A percentile compares a stretch with the other conserved stretches of the same genome.
Conservation (phyloP, 2,888 invertebrate genomes). For the Sipha maydis region DNA sequence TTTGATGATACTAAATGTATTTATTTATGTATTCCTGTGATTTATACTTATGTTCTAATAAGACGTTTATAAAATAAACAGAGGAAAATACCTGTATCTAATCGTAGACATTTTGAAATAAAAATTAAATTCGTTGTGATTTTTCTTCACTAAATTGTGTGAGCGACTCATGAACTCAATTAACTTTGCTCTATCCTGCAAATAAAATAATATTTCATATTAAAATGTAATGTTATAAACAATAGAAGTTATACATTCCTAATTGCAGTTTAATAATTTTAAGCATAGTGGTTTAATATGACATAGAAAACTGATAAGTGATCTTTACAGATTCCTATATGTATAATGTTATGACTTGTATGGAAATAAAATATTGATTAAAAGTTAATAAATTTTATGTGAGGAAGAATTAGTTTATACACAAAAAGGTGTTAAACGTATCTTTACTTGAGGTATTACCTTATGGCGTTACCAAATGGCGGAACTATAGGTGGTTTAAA, state of each 20-base stretch:
- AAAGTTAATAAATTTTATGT: too few species aligned
- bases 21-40: too few species aligned
- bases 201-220: neutral
- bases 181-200: neutral
- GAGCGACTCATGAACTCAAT: neutral
- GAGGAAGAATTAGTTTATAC: too few species aligned
- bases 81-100: constrained; percentile 18
- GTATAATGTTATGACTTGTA: too few species aligned
- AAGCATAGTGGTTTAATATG: neutral
- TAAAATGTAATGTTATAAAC: neutral
- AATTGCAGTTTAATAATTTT: neutral
- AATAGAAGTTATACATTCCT: neutral
- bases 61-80: neutral
- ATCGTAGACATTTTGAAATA: constrained; percentile 26
- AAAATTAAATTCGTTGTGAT: neutral
- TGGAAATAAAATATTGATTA: too few species aligned
- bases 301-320: too few species aligned
- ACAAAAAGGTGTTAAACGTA: too few species aligned
- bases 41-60: neutral
- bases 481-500: too few species aligned
- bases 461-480: too few species aligned
- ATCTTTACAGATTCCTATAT: too few species aligned
- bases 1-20: too few species aligned
- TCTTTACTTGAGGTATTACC: too few species aligned
- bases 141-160: neutral